These are phyloP conservation scores for Coranthus polyacanthus DNA, from an alignment of 2,797 vertebrate species.

Conservation along the genomic window DNA sequence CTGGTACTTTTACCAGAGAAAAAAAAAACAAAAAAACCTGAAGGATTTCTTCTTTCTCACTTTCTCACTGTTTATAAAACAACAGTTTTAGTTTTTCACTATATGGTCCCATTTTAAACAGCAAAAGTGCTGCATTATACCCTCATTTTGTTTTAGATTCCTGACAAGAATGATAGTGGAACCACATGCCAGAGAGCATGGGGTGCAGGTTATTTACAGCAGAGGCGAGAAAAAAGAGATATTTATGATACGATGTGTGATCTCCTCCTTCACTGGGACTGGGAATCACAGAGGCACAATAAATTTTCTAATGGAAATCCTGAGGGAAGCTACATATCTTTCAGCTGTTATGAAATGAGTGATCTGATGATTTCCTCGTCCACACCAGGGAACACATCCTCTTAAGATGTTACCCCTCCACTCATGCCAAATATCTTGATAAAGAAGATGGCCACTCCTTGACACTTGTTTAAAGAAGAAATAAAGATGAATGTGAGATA, in stretches of 20 bases:
- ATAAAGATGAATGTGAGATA: no score
- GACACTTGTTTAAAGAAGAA: conserved; percentile 2
- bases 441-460: conserved; percentile 27
- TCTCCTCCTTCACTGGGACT: conserved; percentile 27
- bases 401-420: conserved; percentile 11
- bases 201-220: conserved; percentile 56
- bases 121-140: conserved; percentile 7
- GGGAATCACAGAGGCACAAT: conserved; percentile 52
- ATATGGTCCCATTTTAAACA: conserved; percentile 1
- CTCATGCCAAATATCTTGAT: conserved; percentile 20
- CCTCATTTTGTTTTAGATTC: conserved; percentile 6
- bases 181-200: conserved; percentile 17
- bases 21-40: conserved; percentile 2
- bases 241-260: conserved; percentile 72
- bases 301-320: conserved; percentile 68
- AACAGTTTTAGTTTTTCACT: conserved; percentile 5
- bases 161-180: conserved; percentile 26
- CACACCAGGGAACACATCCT: conserved; percentile 51
- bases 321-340: conserved; percentile 54
- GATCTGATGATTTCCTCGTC: conserved; percentile 54
- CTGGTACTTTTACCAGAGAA: conserved; percentile 1
- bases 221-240: conserved; percentile 41
- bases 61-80: conserved; percentile 7
- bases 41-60: neutral
- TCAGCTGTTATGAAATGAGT: conserved; percentile 47